Percentiles rank a stretch among this genome's conserved stretches.
Conservation (phyloP, 2,113 vertebrate genomes). For the Dryoscopus gambensis region DNA sequence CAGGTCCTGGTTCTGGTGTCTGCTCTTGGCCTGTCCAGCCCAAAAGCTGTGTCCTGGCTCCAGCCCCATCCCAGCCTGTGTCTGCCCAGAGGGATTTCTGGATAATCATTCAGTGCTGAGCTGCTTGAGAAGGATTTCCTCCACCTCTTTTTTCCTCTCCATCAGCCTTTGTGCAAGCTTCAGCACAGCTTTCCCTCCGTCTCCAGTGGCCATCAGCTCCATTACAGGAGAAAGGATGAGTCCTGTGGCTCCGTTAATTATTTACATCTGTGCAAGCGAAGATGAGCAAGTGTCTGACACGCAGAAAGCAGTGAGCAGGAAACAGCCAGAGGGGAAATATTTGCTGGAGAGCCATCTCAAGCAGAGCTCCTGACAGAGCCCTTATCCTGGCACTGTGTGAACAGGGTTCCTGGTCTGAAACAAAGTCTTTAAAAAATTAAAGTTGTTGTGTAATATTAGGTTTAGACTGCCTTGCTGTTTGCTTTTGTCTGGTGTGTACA, state of each 20-base stretch:
- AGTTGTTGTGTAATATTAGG: not conserved
- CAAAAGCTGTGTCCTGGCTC: not conserved
- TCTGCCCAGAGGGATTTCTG: not conserved
- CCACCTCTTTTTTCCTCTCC: not conserved
- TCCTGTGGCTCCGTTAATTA: not conserved
- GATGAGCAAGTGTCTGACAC: not conserved
- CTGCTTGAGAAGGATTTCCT: not conserved
- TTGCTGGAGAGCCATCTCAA: not conserved
- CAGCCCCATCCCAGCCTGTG: not conserved
- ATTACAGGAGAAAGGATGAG: not conserved
- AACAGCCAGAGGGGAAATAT: not conserved
- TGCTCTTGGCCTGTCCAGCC: not conserved
- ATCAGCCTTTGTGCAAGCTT: not conserved
- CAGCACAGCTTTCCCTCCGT: not conserved
- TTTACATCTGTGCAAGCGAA: not conserved
- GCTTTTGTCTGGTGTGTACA: not conserved
- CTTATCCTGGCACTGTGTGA: not conserved
- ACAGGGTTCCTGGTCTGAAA: not conserved
- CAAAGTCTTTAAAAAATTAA: not conserved
- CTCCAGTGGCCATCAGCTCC: not conserved
- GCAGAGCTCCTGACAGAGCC: not conserved
- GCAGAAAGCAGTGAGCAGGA: not conserved
- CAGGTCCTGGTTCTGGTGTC: accelerated
- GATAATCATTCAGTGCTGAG: not conserved
- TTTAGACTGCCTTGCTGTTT: not conserved